Evolutionary conservation across 2,797 vertebrate species (phyloP), one percentile per base, ranked within the genome.

Genomic region (Melanotaenia trifasciata): DNA sequence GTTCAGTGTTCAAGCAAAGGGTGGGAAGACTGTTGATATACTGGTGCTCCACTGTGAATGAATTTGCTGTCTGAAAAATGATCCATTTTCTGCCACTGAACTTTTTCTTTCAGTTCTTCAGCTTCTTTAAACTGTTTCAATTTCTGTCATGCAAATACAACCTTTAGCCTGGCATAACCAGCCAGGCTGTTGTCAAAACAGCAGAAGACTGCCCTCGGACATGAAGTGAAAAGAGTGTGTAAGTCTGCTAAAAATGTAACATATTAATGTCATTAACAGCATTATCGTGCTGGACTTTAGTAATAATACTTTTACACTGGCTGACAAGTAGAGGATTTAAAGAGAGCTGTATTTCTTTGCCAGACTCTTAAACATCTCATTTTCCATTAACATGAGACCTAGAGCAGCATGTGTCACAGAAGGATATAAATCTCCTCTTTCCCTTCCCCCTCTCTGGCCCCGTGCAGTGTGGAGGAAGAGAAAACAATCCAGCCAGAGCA

Each of bases 331-430:
- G 67, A 84, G 84, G 84, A 88, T 92, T 93, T 91, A 90, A 91
- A 90, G 86, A 87, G 89, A 88, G 86, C 84, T 80, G 83, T 92
- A 90, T 92, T 90, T 90, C 90, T 90, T 86, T 86, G 89, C 80
- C 90, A 89, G 89, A 92, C 87, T 92, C 87, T 91, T 92, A 91
- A 92, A 93, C 90, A 92, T 93, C 91, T 91, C 83, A 89, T 94
- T 93, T 93, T 91, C 92, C 91, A 93, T 93, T 93, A 91, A 91
- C 92, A 92, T 90, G 89, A 93, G 87, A 92, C 91, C 84, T 79
- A 83, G 90, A 90, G 89, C 92, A 92, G 89, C 86, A 67, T 90
- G 89, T 93, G 91, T 94, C 91, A 94, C 84, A 83, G 86, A 87
- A 76, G 86, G 87, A 92, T 86, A 92, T 93, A 92, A 92, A 92